Evolutionary conservation across 1,140 invertebrate genomes (phyloP).

Genomic region (Coenobita brevimanus): DNA sequence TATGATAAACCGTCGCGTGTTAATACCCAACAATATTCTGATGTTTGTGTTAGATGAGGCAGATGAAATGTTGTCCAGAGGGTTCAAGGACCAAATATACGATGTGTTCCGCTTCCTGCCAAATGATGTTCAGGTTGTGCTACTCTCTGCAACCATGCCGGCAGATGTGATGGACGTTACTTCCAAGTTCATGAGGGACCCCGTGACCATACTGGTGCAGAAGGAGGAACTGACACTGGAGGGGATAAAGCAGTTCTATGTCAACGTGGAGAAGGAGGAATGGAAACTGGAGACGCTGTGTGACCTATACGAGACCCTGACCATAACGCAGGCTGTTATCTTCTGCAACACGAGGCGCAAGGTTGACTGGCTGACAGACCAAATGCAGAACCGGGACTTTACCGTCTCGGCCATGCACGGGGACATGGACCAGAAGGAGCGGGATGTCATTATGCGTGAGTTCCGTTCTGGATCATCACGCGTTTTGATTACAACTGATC

Average conservation of each 20-base stretch:
- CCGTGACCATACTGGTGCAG: slow-evolving; percentile 96
- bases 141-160: slow-evolving; percentile 98
- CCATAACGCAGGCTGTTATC: slow-evolving; percentile 99
- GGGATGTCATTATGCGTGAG: slow-evolving; percentile 98
- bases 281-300: slow-evolving; percentile 98
- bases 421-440: slow-evolving; percentile 98
- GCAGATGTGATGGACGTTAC: slow-evolving; percentile 96
- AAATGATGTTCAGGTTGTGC: slow-evolving; percentile 93
- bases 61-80: slow-evolving; percentile 99
- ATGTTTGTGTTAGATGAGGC: slow-evolving; percentile 99
- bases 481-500: slow-evolving; percentile 97
- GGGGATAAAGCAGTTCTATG: slow-evolving; percentile 97
- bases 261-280: slow-evolving; percentile 95
- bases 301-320: slow-evolving; percentile 98
- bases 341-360: slow-evolving; percentile 99
- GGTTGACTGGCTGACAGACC: slow-evolving; percentile 96
- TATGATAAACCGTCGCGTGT: slow-evolving; percentile 95
- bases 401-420: slow-evolving; percentile 99
- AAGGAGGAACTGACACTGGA: slow-evolving; percentile 99
- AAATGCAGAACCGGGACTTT: slow-evolving; percentile 94
- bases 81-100: slow-evolving; percentile 99
- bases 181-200: slow-evolving; percentile 96
- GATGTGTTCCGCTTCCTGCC: slow-evolving; percentile 96
- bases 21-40: slow-evolving; percentile 90
- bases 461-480: slow-evolving; percentile 97